These are phyloP conservation scores for Hydrozoanthus tunicans DNA, from an alignment of 64 coral and sea anemone genomes.

Conservation along the genomic window DNA sequence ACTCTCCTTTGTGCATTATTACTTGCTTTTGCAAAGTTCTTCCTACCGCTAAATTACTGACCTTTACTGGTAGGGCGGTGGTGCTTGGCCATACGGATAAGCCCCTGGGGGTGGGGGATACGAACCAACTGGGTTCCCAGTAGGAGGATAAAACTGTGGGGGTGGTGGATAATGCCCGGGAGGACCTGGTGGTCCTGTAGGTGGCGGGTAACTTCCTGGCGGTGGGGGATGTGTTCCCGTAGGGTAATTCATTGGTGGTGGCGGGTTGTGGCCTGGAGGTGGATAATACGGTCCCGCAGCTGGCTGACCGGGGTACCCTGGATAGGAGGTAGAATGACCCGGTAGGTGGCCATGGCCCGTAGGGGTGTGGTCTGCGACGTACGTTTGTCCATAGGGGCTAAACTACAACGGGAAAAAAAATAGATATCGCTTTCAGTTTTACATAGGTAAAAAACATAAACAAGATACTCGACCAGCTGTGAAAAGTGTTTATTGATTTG, in stretches of 20 bases:
- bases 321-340: slow-evolving; percentile 10
- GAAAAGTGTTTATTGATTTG: too few relatives aligned
- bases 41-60: neutral
- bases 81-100: slow-evolving; percentile 36
- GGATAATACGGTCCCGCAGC: neutral
- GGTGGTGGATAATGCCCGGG: neutral
- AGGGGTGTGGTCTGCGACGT: slow-evolving; percentile 50
- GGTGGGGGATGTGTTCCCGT: slow-evolving; percentile 29
- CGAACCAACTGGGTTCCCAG: slow-evolving; percentile 6
- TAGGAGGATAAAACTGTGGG: slow-evolving; percentile 43
- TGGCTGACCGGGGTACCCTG: slow-evolving; percentile 12
- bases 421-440: neutral
- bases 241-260: slow-evolving; percentile 23
- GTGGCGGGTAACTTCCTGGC: neutral
- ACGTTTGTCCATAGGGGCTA: slow-evolving; percentile 73
- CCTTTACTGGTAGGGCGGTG: slow-evolving; percentile 50
- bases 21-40: too few relatives aligned
- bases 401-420: slow-evolving; percentile 47
- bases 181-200: neutral
- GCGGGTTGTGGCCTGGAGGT: slow-evolving; percentile 6
- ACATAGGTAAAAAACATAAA: too few relatives aligned
- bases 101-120: slow-evolving; percentile 27
- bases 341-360: slow-evolving; percentile 13
- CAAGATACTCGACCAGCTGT: too few relatives aligned
- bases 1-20: too few relatives aligned